A percentile compares a stretch with the other conserved stretches of the same genome.
Evolutionary conservation across 2,113 vertebrate species (phyloP).

Genomic region (Setophaga coronata): DNA sequence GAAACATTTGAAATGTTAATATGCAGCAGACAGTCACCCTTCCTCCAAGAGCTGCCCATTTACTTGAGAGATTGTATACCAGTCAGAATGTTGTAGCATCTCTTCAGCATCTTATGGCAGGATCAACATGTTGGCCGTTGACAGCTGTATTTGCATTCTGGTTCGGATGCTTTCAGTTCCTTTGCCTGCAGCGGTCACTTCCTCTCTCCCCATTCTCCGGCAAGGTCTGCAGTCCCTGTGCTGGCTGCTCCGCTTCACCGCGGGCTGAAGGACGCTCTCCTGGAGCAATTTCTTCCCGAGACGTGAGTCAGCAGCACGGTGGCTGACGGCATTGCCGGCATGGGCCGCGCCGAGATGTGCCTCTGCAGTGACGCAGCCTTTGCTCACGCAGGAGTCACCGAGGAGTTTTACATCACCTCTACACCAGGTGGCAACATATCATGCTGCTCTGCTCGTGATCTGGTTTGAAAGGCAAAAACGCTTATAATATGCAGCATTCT

Average conservation of each 20-base stretch:
- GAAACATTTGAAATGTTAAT: neutral
- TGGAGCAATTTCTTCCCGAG: neutral
- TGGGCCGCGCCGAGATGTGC: neutral
- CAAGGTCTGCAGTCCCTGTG: neutral
- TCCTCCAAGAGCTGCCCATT: neutral
- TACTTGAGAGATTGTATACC: neutral
- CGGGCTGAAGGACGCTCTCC: neutral
- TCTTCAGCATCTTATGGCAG: neutral
- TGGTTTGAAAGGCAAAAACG: neutral
- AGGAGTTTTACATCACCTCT: neutral
- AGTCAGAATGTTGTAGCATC: neutral
- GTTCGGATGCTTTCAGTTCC: neutral
- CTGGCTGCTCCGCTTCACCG: neutral
- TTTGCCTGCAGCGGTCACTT: neutral
- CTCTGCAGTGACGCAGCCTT: neutral
- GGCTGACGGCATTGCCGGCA: neutral
- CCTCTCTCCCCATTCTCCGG: neutral
- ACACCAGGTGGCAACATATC: constrained; percentile 55
- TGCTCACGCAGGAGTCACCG: neutral
- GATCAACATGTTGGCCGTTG: neutral
- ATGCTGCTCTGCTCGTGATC: neutral
- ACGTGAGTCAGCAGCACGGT: neutral
- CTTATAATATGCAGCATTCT: neutral
- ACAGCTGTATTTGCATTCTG: neutral
- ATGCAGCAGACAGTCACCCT: neutral